phyloP scores from a whole-genome alignment of 2,113 vertebrate species.

The Ellobius talpinus region DNA sequence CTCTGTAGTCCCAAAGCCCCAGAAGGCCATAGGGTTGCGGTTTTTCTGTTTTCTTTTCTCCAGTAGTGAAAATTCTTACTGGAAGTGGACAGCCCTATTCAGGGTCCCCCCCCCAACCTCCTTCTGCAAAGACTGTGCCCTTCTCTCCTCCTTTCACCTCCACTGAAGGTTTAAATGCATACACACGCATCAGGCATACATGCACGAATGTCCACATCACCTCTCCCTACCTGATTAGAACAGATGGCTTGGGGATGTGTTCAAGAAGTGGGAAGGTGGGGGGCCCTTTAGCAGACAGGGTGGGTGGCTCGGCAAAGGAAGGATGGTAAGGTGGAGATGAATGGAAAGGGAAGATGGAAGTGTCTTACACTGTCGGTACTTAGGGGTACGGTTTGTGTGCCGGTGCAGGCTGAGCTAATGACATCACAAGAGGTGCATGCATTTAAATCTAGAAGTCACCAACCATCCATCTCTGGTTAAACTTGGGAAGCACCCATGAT shows the following conservation, averaged over 20 bases:
- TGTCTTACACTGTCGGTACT: accelerated
- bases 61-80: constrained; percentile 27
- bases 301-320: neutral
- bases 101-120: neutral
- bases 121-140: neutral
- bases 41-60: constrained; percentile 7
- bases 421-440: accelerated
- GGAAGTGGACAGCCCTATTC: neutral
- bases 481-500: no score
- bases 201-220: neutral
- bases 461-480: neutral
- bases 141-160: neutral
- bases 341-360: neutral
- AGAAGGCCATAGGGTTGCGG: neutral
- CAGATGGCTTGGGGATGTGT: neutral
- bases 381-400: no score
- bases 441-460: neutral
- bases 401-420: neutral
- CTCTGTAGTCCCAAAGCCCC: neutral
- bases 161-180: neutral
- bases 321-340: neutral
- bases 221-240: neutral
- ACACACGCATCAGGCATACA: accelerated
- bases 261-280: neutral
- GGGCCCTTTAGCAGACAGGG: neutral